Conservation (phyloP, 2,888 invertebrate genomes). For the Latrodectus hesperus region DNA sequence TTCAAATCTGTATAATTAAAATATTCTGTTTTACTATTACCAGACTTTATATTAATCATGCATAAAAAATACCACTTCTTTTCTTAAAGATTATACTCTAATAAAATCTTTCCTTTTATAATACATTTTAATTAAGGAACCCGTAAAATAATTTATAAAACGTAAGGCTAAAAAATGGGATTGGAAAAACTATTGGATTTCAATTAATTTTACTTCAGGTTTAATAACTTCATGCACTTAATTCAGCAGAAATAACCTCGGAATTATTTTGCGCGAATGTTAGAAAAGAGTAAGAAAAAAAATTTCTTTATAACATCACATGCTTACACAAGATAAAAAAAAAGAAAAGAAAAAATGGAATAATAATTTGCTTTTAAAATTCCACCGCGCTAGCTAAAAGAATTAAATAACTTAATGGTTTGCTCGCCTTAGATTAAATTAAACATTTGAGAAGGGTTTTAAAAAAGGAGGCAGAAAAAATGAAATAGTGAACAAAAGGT, state of each 20-base stretch:
- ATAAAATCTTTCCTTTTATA: conserved; percentile 34
- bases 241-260: conserved; percentile 61
- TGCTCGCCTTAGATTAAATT: conserved; percentile 67
- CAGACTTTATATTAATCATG: conserved; percentile 52
- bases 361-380: conserved; percentile 67
- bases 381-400: conserved; percentile 48
- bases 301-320: conserved; percentile 38
- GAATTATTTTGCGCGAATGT: conserved; percentile 38
- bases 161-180: conserved; percentile 27
- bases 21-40: conserved; percentile 46
- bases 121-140: conserved; percentile 47
- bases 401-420: conserved; percentile 67
- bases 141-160: conserved; percentile 58
- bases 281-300: conserved; percentile 22
- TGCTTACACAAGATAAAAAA: conserved; percentile 7
- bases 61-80: conserved; percentile 6
- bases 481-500: conserved; percentile 52
- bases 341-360: conserved; percentile 33
- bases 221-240: conserved; percentile 68
- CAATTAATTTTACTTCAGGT: conserved; percentile 68
- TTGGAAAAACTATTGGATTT: conserved; percentile 61
- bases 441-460: conserved; percentile 56
- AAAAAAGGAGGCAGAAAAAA: conserved; percentile 21
- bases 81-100: conserved; percentile 25
- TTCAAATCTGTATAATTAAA: conserved; percentile 44